Evolutionary conservation across 2,888 invertebrate genomes (phyloP).

Genomic region (Diploptera punctata): DNA sequence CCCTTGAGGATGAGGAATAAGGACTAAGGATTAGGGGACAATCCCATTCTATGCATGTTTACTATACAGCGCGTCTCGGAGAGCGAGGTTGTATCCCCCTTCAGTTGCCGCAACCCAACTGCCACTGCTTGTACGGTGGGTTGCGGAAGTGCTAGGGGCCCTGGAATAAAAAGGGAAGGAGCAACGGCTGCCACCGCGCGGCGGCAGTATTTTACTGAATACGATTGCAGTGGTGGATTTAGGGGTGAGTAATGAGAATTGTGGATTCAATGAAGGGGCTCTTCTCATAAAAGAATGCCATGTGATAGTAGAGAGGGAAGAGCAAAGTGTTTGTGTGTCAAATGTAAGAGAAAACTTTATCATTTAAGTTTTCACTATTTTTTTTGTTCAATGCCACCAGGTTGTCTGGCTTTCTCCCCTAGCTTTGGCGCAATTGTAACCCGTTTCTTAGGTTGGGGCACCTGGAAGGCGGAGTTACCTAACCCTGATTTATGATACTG

Average conservation of each 20-base stretch:
- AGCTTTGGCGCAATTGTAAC: too few relatives aligned
- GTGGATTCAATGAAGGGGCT: not conserved
- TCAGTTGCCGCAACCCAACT: not conserved
- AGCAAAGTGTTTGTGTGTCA: not conserved
- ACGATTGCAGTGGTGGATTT: slow-evolving; percentile 7
- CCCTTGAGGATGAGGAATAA: not conserved
- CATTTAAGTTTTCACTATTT: too few relatives aligned
- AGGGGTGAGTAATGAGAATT: not conserved
- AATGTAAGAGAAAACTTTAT: too few relatives aligned
- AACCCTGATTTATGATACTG: too few relatives aligned
- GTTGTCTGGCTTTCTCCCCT: too few relatives aligned
- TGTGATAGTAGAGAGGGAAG: not conserved
- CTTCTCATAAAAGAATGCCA: not conserved
- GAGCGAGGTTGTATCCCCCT: not conserved
- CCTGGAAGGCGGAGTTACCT: too few relatives aligned
- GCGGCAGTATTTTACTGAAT: not conserved
- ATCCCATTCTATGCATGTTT: slow-evolving; percentile 17
- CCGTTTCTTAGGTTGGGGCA: too few relatives aligned
- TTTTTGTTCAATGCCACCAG: too few relatives aligned
- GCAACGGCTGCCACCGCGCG: too few relatives aligned
- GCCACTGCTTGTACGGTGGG: slow-evolving; percentile 2
- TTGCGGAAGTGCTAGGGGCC: slow-evolving; percentile 7
- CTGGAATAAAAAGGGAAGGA: not conserved
- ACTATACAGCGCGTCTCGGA: slow-evolving; percentile 5
- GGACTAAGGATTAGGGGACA: slow-evolving; percentile 4